A percentile compares a stretch with the other conserved stretches of the same genome.
Evolutionary conservation across 2,113 vertebrate species (phyloP).

Genomic region (Dolichotis patagonum): DNA sequence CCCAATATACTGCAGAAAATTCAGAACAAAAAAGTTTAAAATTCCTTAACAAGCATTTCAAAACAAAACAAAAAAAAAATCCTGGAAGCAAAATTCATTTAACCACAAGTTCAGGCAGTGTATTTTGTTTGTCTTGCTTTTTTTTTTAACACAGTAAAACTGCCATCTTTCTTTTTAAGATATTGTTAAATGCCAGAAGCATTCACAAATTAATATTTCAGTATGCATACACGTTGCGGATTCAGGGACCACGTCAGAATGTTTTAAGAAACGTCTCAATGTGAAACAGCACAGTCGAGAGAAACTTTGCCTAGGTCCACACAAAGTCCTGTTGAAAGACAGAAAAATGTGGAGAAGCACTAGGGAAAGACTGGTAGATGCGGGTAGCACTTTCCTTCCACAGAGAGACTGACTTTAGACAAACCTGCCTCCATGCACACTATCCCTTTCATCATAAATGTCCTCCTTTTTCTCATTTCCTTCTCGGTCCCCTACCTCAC

Average conservation of each 20-base stretch:
- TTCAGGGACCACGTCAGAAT: neutral
- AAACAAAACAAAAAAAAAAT: neutral
- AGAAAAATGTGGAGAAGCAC: neutral
- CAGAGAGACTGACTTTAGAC: neutral
- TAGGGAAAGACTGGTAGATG: neutral
- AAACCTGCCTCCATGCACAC: neutral
- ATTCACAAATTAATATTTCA: neutral
- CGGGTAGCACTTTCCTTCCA: neutral
- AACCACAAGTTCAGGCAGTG: neutral
- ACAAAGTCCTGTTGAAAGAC: neutral
- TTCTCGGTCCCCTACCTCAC: neutral
- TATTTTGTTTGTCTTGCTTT: neutral
- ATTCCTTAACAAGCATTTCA: neutral
- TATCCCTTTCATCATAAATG: neutral
- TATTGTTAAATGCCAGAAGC: slow-evolving; percentile 42
- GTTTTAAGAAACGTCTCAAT: neutral
- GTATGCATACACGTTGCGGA: neutral
- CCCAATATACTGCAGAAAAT: neutral
- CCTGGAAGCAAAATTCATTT: slow-evolving; percentile 60
- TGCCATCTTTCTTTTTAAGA: neutral
- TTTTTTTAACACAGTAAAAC: slow-evolving; percentile 19
- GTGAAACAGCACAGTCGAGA: neutral
- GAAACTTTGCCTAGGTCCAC: neutral
- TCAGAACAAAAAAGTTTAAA: neutral
- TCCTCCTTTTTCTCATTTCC: neutral